Evolutionary conservation across 2,888 invertebrate genomes (phyloP).

Genomic region (Lymantria dispar): DNA sequence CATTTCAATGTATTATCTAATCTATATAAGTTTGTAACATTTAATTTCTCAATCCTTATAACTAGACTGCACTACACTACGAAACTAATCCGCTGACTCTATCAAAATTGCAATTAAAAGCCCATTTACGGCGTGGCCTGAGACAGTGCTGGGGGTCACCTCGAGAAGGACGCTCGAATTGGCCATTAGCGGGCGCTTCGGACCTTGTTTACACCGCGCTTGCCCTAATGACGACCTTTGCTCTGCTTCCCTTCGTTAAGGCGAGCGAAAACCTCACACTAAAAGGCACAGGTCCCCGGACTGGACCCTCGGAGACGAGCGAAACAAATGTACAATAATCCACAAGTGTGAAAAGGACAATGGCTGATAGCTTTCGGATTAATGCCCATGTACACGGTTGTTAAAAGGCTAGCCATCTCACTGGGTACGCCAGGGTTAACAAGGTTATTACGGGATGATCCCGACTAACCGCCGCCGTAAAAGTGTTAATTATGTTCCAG

Average conservation of each 20-base stretch:
- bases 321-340: constrained; percentile 56
- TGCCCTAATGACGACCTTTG: constrained; percentile 84
- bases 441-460: constrained; percentile 82
- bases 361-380: constrained; percentile 79
- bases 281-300: constrained; percentile 76
- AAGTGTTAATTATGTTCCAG: constrained; percentile 80
- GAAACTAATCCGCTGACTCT: constrained; percentile 74
- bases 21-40: background rate
- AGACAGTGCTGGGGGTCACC: constrained; percentile 76
- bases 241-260: constrained; percentile 83
- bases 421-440: constrained; percentile 79
- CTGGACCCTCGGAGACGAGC: constrained; percentile 69
- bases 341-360: constrained; percentile 67
- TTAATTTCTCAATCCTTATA: constrained; percentile 15
- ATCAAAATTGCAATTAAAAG: constrained; percentile 81
- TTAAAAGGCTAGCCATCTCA: constrained; percentile 79
- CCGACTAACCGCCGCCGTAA: constrained; percentile 77
- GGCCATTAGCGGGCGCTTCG: constrained; percentile 82
- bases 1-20: too few relatives aligned
- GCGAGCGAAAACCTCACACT: constrained; percentile 82
- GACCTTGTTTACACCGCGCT: constrained; percentile 82
- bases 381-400: constrained; percentile 78
- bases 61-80: constrained; percentile 41
- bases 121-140: constrained; percentile 71
- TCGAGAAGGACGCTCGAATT: constrained; percentile 80